Conservation (phyloP, 2,888 invertebrate species). For the Tolmerus cingulatus region DNA sequence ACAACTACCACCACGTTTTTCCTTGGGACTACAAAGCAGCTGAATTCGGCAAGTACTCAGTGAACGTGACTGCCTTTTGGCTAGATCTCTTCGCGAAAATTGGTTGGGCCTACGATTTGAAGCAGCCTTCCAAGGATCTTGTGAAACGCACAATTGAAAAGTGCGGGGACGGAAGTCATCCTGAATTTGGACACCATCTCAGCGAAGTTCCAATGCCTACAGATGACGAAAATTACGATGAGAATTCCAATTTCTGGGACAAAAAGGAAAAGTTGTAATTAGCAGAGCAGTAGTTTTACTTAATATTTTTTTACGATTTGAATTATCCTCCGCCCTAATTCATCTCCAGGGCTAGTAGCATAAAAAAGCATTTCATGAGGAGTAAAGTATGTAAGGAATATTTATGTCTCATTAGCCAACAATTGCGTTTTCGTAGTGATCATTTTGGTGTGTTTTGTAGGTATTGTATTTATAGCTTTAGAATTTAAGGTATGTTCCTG, state of each 20-base stretch:
- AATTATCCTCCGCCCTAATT: not conserved
- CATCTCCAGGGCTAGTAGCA: not conserved
- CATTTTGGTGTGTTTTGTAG: conserved; percentile 24
- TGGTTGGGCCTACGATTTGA: conserved; percentile 81
- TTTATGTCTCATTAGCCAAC: not conserved
- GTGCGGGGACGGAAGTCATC: conserved; percentile 61
- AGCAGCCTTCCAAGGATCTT: conserved; percentile 69
- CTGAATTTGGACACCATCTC: conserved; percentile 49
- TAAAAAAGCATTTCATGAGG: not conserved
- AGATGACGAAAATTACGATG: conserved; percentile 39
- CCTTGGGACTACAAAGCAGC: conserved; percentile 94
- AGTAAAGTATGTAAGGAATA: not conserved
- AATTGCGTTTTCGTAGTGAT: conserved; percentile 3
- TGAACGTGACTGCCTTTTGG: conserved; percentile 75
- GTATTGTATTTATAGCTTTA: conserved; percentile 11
- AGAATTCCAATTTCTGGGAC: conserved; percentile 12
- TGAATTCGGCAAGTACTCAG: conserved; percentile 74
- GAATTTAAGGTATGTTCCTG: conserved; percentile 2
- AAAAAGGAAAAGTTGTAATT: not conserved
- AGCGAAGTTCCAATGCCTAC: conserved; percentile 49
- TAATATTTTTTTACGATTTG: not conserved
- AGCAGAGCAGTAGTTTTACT: not conserved
- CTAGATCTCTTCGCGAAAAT: conserved; percentile 75
- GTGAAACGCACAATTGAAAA: conserved; percentile 68
- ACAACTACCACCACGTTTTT: conserved; percentile 93